Percentiles rank a stretch among this genome's conserved stretches.
Conservation (phyloP, 92 coral and sea anemone genomes). For the Meandrina meandrites region DNA sequence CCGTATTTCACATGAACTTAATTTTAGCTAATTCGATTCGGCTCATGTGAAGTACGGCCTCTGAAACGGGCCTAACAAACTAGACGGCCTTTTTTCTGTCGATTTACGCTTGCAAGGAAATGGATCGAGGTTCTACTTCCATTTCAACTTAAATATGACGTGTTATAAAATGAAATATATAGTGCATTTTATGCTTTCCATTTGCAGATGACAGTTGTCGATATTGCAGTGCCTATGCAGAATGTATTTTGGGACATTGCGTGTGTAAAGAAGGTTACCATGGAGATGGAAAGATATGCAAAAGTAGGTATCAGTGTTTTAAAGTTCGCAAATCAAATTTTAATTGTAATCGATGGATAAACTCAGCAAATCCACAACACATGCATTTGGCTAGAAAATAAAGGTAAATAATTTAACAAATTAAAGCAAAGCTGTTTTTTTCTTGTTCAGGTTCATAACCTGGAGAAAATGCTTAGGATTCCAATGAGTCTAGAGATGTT, state of each 20-base stretch:
- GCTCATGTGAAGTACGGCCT: too few species aligned
- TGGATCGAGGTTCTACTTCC: neutral
- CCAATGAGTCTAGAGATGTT: neutral
- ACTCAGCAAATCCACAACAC: neutral
- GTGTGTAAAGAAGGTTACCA: conserved; percentile 91
- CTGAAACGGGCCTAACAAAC: too few species aligned
- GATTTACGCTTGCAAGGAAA: too few species aligned
- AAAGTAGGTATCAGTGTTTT: conserved; percentile 56
- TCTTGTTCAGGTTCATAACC: too few species aligned
- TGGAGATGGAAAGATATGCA: conserved; percentile 96
- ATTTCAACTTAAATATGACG: neutral
- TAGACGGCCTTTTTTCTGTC: too few species aligned
- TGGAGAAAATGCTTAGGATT: neutral
- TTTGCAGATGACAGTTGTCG: conserved; percentile 87
- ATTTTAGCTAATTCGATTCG: too few species aligned
- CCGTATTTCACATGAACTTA: too few species aligned
- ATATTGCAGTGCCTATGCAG: conserved; percentile 84
- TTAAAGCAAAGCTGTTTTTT: too few species aligned
- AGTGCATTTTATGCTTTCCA: neutral
- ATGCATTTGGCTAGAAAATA: neutral
- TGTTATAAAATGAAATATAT: neutral
- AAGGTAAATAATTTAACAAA: too few species aligned
- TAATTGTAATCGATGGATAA: neutral
- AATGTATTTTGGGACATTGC: conserved; percentile 87
- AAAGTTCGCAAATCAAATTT: neutral